Evolutionary conservation across 2,888 invertebrate genomes (phyloP).

Genomic region (Agrochola circellaris): DNA sequence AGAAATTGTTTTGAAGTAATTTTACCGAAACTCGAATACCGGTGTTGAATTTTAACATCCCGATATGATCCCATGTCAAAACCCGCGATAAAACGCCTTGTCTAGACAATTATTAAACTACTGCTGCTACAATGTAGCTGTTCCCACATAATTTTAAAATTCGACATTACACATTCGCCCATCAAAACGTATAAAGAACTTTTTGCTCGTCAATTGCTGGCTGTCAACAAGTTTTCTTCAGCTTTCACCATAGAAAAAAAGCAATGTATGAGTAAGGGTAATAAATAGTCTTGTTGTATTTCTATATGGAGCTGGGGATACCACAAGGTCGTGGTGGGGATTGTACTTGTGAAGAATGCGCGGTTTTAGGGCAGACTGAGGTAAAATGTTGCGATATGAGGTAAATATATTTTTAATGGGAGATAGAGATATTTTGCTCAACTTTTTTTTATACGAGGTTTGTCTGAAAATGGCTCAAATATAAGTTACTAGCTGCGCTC

Average conservation of each 20-base stretch:
- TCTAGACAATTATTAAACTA: not conserved
- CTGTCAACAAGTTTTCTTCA: not conserved
- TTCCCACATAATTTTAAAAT: constrained; percentile 9
- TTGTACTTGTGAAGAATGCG: constrained; percentile 43
- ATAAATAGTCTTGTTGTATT: not conserved
- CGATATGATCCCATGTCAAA: not conserved
- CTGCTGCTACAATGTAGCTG: not conserved
- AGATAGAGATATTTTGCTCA: not conserved
- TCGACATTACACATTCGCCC: not conserved
- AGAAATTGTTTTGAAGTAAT: too few relatives aligned
- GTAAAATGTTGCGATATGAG: not conserved
- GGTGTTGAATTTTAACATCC: not conserved
- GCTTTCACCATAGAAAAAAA: not conserved
- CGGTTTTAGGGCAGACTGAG: constrained; percentile 30
- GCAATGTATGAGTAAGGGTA: constrained; percentile 19
- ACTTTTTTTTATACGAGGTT: not conserved
- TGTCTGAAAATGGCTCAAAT: too few relatives aligned
- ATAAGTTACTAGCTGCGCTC: too few relatives aligned
- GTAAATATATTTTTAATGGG: not conserved
- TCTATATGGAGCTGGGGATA: constrained; percentile 7
- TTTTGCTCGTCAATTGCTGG: constrained; percentile 28
- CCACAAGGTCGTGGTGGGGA: constrained; percentile 28
- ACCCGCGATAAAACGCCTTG: fast-evolving
- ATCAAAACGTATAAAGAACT: not conserved
- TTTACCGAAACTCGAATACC: too few relatives aligned